A percentile compares a stretch with the other conserved stretches of the same genome.
These are phyloP conservation scores for Alligator sinensis DNA, from an alignment of 2,113 vertebrate genomes.

Conservation along the genomic window DNA sequence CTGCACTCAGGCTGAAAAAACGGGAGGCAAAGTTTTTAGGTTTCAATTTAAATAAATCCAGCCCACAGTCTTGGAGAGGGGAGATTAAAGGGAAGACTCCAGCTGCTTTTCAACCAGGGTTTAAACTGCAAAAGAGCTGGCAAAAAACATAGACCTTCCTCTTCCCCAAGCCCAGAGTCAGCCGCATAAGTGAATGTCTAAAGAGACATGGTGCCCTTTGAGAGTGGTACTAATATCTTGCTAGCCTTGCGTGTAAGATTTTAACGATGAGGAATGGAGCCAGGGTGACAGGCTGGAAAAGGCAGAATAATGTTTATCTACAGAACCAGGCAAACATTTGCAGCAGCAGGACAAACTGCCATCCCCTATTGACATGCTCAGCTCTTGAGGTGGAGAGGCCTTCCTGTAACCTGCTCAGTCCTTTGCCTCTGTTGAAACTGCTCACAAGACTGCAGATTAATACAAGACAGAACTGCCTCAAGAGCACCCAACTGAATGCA, in stretches of 20 bases:
- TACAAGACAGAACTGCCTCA: background rate
- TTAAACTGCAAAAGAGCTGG: background rate
- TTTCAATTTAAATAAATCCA: constrained; percentile 62
- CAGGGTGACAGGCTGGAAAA: background rate
- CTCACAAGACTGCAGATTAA: background rate
- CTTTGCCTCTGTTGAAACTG: background rate
- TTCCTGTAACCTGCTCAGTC: too few species aligned
- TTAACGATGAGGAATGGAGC: background rate
- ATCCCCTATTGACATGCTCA: too few species aligned
- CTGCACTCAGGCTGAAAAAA: constrained; percentile 26
- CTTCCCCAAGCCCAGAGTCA: constrained; percentile 12
- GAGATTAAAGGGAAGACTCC: constrained; percentile 24
- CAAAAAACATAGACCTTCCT: background rate
- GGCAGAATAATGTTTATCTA: background rate
- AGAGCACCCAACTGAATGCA: background rate
- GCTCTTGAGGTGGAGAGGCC: background rate
- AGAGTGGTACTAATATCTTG: constrained; percentile 48
- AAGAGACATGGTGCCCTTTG: background rate
- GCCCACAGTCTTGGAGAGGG: fast-evolving
- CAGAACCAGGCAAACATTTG: background rate
- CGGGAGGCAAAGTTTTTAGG: constrained; percentile 46
- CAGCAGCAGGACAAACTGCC: background rate
- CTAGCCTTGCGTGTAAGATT: background rate
- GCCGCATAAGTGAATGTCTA: constrained; percentile 24
- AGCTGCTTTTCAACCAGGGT: constrained; percentile 46